These are phyloP conservation scores for Scolopax mira DNA, from an alignment of 2,113 vertebrate genomes.

Conservation along the genomic window DNA sequence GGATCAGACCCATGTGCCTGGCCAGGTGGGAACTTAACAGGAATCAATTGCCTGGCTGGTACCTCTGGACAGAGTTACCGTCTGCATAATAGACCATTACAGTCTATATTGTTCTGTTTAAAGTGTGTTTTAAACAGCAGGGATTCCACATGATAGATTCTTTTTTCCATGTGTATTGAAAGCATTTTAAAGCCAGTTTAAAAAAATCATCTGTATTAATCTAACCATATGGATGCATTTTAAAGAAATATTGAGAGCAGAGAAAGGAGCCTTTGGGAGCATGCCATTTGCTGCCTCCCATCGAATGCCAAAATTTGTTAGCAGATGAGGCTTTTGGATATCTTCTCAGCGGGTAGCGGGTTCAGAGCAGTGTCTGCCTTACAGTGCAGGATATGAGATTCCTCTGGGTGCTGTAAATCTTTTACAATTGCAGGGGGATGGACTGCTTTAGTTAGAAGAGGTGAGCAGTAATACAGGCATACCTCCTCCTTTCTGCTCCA, in stretches of 20 bases:
- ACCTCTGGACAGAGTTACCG: neutral
- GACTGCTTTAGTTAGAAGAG: neutral
- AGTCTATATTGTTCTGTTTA: neutral
- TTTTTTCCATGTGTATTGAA: neutral
- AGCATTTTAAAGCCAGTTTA: neutral
- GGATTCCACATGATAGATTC: neutral
- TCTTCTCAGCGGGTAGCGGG: neutral
- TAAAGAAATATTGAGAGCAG: neutral
- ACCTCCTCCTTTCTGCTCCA: fast-evolving
- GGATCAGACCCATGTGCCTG: neutral
- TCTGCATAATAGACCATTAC: neutral
- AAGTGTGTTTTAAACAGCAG: neutral
- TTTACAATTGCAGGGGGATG: neutral
- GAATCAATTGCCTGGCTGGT: neutral
- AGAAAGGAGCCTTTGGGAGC: neutral
- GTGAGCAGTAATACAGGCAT: neutral
- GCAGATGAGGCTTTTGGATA: neutral
- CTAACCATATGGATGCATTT: neutral
- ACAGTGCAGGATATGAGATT: neutral
- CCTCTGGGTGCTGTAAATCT: neutral
- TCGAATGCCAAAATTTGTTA: conserved; percentile 13
- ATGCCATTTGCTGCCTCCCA: neutral
- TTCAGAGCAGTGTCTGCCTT: neutral
- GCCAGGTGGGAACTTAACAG: neutral
- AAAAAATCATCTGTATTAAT: conserved; percentile 1